Conservation (phyloP, 2,888 invertebrate genomes). For the Lutraria lutraria region DNA sequence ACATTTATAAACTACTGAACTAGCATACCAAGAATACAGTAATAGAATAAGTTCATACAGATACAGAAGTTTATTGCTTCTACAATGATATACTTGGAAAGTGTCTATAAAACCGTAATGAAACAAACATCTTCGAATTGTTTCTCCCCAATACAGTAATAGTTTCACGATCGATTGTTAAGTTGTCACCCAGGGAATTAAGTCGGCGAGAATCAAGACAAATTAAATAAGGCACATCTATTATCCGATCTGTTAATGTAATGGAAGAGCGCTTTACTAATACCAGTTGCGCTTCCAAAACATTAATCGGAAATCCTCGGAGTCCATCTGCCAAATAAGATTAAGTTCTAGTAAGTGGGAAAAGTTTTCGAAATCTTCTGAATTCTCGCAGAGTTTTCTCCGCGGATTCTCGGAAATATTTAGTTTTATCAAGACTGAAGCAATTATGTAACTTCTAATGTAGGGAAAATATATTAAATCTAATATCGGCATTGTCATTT, state of each 20-base stretch:
- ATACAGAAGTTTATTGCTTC: neutral
- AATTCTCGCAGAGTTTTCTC: neutral
- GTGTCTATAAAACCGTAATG: neutral
- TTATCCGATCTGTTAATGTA: conserved; percentile 12
- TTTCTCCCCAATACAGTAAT: neutral
- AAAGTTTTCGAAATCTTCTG: neutral
- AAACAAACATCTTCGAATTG: neutral
- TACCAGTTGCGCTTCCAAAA: conserved; percentile 7
- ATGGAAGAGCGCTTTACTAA: conserved; percentile 16
- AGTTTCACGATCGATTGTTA: conserved; percentile 19
- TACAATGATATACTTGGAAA: neutral
- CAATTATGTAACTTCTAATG: neutral
- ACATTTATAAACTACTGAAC: neutral
- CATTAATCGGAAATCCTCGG: conserved; percentile 5
- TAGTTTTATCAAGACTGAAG: neutral
- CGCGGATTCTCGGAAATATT: neutral
- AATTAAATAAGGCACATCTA: conserved; percentile 23
- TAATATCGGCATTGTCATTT: too few relatives aligned
- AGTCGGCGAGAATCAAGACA: conserved; percentile 10
- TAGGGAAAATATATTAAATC: neutral
- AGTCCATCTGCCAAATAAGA: conserved; percentile 8
- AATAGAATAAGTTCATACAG: neutral
- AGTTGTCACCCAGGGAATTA: conserved; percentile 13
- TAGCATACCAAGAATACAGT: neutral
- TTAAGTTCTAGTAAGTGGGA: conserved; percentile 8